These are phyloP conservation scores for Andrena bucephala DNA, from an alignment of 2,888 invertebrate species.

Conservation along the genomic window DNA sequence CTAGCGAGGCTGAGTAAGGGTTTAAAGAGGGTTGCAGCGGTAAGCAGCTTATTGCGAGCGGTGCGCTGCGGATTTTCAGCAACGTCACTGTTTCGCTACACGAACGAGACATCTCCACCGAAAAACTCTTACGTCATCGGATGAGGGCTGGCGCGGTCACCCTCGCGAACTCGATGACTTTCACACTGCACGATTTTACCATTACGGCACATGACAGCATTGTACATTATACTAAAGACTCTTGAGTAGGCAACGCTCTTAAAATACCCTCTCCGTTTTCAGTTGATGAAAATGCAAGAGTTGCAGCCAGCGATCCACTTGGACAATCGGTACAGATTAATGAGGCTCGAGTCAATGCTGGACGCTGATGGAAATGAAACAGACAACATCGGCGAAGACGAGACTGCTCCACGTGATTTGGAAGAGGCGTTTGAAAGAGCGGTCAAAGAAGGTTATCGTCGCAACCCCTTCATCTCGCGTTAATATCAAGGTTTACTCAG, in stretches of 20 bases:
- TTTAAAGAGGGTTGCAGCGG: slow-evolving; percentile 28
- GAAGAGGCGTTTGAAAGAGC: not conserved
- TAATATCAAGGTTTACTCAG: too few relatives aligned
- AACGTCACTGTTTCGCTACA: slow-evolving; percentile 51
- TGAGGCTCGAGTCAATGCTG: slow-evolving; percentile 80
- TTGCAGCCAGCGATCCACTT: slow-evolving; percentile 77
- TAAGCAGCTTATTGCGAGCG: slow-evolving; percentile 76
- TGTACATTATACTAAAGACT: not conserved
- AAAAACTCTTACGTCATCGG: slow-evolving; percentile 36
- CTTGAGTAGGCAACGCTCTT: not conserved
- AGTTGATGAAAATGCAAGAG: slow-evolving; percentile 67
- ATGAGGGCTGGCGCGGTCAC: not conserved
- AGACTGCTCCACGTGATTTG: not conserved
- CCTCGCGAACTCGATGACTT: not conserved
- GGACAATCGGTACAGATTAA: slow-evolving; percentile 82
- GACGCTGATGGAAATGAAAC: slow-evolving; percentile 77
- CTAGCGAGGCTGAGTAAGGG: slow-evolving; percentile 38
- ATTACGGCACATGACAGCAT: not conserved
- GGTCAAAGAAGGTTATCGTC: not conserved
- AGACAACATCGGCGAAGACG: slow-evolving; percentile 73
- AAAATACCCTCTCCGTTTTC: slow-evolving; percentile 45
- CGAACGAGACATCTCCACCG: slow-evolving; percentile 3
- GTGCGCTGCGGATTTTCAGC: slow-evolving; percentile 70
- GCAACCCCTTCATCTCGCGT: not conserved
- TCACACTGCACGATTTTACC: not conserved